phyloP scores from a whole-genome alignment of 2,888 invertebrate species.

The Plagodis dolabraria region DNA sequence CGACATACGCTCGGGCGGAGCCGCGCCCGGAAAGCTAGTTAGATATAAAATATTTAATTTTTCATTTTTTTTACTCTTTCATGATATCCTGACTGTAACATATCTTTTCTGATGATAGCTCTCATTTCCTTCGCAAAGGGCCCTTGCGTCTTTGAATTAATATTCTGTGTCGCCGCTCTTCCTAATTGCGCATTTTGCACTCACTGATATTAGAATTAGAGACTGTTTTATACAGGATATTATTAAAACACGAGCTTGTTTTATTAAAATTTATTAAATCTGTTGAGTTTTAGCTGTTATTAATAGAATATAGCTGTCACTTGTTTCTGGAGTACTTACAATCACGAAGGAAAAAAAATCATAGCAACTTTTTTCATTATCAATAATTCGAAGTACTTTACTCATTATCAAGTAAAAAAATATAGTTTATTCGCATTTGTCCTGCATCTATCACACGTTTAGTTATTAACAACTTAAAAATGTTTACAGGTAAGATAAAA shows the following conservation, averaged over 20 bases:
- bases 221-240: constrained; percentile 23
- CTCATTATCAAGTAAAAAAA: no score
- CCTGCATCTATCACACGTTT: no score
- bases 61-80: background rate
- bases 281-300: constrained; percentile 1
- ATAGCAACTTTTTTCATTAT: no score
- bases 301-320: background rate
- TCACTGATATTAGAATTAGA: constrained; percentile 30
- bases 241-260: constrained; percentile 23
- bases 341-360: no score
- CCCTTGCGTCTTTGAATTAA: constrained; percentile 52
- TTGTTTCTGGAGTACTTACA: no score
- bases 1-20: no score
- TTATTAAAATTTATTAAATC: constrained; percentile 17
- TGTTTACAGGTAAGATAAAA: no score
- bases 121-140: constrained; percentile 32
- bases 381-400: no score
- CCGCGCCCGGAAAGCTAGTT: no score
- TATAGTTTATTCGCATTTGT: no score
- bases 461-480: no score
- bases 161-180: constrained; percentile 64
- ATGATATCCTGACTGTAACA: constrained; percentile 7
- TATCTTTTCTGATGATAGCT: constrained; percentile 9
- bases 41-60: no score
- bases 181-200: constrained; percentile 58